Evolutionary conservation across 1,140 invertebrate genomes (phyloP).

Genomic region (Caenorhabditis elegans): WBcel235 BX284602.5:2918501-2919000

Average conservation of each 20-base stretch:
- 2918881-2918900: slow-evolving; percentile 88
- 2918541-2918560: not conserved
- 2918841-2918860: slow-evolving; percentile 75
- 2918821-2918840: too few relatives aligned
- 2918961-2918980: slow-evolving; percentile 69
- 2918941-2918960: slow-evolving; percentile 70
- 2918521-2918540: not conserved
- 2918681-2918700: not conserved
- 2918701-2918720: slow-evolving; percentile 81
- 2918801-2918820: too few relatives aligned
- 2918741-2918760: slow-evolving; percentile 88
- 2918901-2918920: slow-evolving; percentile 62
- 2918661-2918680: not conserved
- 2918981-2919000: not conserved
- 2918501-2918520: too few relatives aligned
- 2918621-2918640: slow-evolving; percentile 94
- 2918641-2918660: slow-evolving; percentile 74
- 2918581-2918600: slow-evolving; percentile 96
- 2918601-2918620: slow-evolving; percentile 97
- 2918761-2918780: slow-evolving; percentile 94
- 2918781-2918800: slow-evolving; percentile 95
- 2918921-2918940: slow-evolving; percentile 70
- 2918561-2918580: slow-evolving; percentile 72
- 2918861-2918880: not conserved
- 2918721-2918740: slow-evolving; percentile 97